Base-by-base conservation (phyloP, 2,888 invertebrate genomes). In the Amiota communis region DNA sequence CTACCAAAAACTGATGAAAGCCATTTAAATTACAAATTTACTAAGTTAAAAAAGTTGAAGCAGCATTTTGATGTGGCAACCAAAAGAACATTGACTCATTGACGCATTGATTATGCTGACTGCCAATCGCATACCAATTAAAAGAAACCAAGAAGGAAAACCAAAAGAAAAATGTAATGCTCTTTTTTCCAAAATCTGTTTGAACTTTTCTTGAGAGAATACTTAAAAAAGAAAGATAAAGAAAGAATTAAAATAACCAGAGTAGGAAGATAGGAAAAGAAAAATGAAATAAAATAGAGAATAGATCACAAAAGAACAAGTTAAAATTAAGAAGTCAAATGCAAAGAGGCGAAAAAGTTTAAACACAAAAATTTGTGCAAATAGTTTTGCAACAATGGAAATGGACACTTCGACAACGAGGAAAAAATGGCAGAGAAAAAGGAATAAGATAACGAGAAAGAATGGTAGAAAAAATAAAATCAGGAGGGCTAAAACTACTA, bases 21-120 rank as follows among this genome's bases (percentile, higher is more conserved):
- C 67, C 67, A 68, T 68, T 68, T 53, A 68, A 51, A 68, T 53
- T 68, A 68, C 67, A 68, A 68, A 68, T 68, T 68, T 53, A 17
- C 23, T 13, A 68, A 65, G 65, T 36, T 2, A n/a, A 65, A 65
- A 46, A n/a, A 63, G 36, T 63, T 63, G 46, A 6, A 36, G 36
- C 36, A 36, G 36, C 36, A 36, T 36, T 36, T 36, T 36, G 8
- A 36, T 36, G 36, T 36, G 36, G 36, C 36, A 36, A 36, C 57
- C 20, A 59, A 8, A 59, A 59, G 57, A 36, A 36, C 36, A 36
- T 36, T 36, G 36, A 36, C 36, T 36, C 36, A 36, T 36, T 36
- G 36, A 36, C 36, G 36, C 36, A 36, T 36, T 36, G 36, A 36
- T 6, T 36, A 36, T 36, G 36, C 36, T 9, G 20, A 17, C 51